Conservation (phyloP, 1,140 invertebrate species). For the Aphelinus certus region DNA sequence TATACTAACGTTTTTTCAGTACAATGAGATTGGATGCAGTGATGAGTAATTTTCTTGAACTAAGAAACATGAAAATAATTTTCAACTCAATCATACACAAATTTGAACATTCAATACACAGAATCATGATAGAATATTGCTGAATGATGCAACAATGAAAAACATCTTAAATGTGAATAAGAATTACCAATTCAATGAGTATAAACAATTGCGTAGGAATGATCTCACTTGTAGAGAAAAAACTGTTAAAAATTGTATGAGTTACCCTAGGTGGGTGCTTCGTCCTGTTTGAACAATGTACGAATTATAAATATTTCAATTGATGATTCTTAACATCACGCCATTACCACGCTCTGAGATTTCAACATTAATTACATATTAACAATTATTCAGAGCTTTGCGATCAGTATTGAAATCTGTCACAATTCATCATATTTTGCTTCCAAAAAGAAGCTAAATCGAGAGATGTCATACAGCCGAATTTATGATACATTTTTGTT, state of each 20-base stretch:
- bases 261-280: neutral
- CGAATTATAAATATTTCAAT: constrained; percentile 27
- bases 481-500: no score
- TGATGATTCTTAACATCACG: constrained; percentile 16
- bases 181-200: neutral
- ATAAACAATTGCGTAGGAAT: constrained; percentile 18
- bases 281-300: constrained; percentile 1
- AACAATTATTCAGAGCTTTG: neutral
- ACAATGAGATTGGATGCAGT: no score
- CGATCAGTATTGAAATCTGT: constrained; percentile 6
- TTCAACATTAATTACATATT: neutral
- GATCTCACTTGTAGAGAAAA: constrained; percentile 14
- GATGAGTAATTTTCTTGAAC: no score
- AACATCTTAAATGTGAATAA: neutral
- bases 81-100: neutral
- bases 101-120: neutral
- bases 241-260: constrained; percentile 4
- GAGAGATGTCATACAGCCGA: no score
- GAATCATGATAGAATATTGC: neutral
- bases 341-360: constrained; percentile 5
- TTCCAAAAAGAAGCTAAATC: no score
- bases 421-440: neutral
- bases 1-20: no score
- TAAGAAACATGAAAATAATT: neutral
- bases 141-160: neutral